Conservation (phyloP, 2,888 invertebrate species). For the Metalampra italica region DNA sequence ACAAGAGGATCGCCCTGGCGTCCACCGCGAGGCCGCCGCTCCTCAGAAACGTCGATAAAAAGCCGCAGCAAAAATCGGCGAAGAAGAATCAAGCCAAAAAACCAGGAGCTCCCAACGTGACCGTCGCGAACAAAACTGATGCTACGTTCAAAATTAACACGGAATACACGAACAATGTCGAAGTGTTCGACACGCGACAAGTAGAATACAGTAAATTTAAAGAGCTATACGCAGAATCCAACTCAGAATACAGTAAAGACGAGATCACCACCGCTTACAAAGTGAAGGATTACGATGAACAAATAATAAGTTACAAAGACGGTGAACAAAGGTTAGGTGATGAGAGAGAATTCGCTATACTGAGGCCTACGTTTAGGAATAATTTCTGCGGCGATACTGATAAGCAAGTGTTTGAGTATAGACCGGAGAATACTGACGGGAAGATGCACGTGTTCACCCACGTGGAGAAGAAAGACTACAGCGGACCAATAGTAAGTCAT, state of each 20-base stretch:
- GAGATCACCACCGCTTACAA: conserved; percentile 12
- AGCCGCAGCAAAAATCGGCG: conserved; percentile 10
- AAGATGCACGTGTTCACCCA: conserved; percentile 60
- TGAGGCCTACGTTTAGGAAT: conserved; percentile 37
- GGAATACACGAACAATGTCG: conserved; percentile 34
- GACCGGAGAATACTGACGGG: conserved; percentile 51
- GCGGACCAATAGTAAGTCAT: conserved; percentile 28
- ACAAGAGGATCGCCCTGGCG: conserved; percentile 21
- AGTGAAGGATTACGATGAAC: conserved; percentile 22
- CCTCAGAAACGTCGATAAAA: conserved; percentile 27
- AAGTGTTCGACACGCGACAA: conserved; percentile 37
- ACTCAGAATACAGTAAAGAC: conserved; percentile 22
- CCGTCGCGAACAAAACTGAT: conserved; percentile 34
- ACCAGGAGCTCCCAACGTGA: conserved; percentile 51
- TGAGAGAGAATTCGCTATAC: conserved; percentile 41
- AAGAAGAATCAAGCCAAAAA: conserved; percentile 34
- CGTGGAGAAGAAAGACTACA: conserved; percentile 48
- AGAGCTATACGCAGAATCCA: conserved; percentile 34
- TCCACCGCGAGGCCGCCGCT: conserved; percentile 14
- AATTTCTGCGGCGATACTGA: conserved; percentile 24
- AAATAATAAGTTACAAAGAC: conserved; percentile 27
- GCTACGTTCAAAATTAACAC: conserved; percentile 33
- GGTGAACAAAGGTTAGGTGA: conserved; percentile 20
- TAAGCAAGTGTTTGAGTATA: conserved; percentile 19
- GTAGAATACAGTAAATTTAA: conserved; percentile 42